phyloP scores from a whole-genome alignment of 1,140 invertebrate genomes.

The Drosophila ogumai region DNA sequence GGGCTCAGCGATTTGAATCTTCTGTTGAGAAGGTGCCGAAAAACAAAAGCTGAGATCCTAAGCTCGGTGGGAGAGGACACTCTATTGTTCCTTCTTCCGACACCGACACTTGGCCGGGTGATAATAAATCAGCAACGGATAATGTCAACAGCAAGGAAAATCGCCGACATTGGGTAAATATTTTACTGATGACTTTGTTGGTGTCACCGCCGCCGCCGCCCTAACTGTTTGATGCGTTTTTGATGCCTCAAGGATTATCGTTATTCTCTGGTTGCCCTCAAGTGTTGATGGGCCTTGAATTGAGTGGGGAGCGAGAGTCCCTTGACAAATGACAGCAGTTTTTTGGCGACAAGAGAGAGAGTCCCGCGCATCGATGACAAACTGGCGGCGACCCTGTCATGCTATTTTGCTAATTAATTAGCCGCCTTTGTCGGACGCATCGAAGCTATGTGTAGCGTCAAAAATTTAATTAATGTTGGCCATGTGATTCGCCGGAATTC shows the following conservation, averaged over 20 bases:
- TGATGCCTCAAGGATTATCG: slow-evolving; percentile 67
- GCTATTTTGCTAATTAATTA: slow-evolving; percentile 72
- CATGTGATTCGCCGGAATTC: slow-evolving; percentile 41
- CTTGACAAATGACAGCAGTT: slow-evolving; percentile 70
- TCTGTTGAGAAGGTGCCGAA: not conserved
- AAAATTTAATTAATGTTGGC: slow-evolving; percentile 72
- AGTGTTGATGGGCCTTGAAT: slow-evolving; percentile 43
- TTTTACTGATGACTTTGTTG: slow-evolving; percentile 66
- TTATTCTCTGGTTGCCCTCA: slow-evolving; percentile 22
- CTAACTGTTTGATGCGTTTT: slow-evolving; percentile 76
- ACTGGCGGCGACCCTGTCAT: slow-evolving; percentile 71
- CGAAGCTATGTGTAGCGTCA: slow-evolving; percentile 48
- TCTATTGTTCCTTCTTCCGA: slow-evolving; percentile 52
- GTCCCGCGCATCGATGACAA: slow-evolving; percentile 26
- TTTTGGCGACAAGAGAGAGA: slow-evolving; percentile 4
- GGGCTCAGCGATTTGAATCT: slow-evolving; percentile 23
- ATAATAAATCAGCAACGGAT: slow-evolving; percentile 76
- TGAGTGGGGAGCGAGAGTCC: slow-evolving; percentile 14
- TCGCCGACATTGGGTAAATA: slow-evolving; percentile 11
- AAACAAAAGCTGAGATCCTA: slow-evolving; percentile 15
- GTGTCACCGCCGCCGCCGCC: slow-evolving; percentile 16
- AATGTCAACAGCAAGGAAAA: slow-evolving; percentile 63
- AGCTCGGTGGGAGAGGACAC: not conserved
- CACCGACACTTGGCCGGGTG: slow-evolving; percentile 62
- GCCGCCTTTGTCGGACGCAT: slow-evolving; percentile 50